Evolutionary conservation across 2,888 invertebrate genomes (phyloP), one percentile per base, ranked within the genome.

Genomic region (Phaonia tiefii): DNA sequence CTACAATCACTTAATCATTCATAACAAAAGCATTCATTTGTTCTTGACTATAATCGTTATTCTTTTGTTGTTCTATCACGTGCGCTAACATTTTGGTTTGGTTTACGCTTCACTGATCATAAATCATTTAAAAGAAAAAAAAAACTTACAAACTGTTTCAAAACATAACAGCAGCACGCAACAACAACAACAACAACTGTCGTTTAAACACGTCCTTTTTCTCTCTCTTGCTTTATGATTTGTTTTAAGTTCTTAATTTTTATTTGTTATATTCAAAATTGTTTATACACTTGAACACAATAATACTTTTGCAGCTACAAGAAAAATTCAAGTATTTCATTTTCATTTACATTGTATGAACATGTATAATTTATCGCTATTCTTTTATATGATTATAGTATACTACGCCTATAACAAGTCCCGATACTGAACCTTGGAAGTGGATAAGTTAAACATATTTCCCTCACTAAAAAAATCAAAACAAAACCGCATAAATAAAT

Each of bases 351-450:
- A 73, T 75, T 75, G 31, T 49, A 20, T 49, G 20, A 49, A 31
- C 31, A 31, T 31, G 31, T 70, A 63, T 70, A 79, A 84, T 83
- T 67, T 70, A 79, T 76, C 66, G 83, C 83, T 79, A 83, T 85
- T 84, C 84, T 86, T 87, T 54, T 58, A n/a, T 51, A 37, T 63
- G 85, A 85, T 86, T 88, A 85, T 94, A 96, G 96, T 95, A 95
- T 92, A 95, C 95, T 90, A 96, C 96, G 93, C 96, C 96, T 91
- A 94, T 94, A 93, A 95, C 95, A 92, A 95, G 95, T 91, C 96
- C 96, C 93, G 96, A 96, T 92, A 94, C 94, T 91, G 96, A 96
- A 93, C 95, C 96, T 91, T 96, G 96, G 96, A 96, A 95, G 92
- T 96, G 96, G 96, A 95, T 96, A 90, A 90, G 91, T 89, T 91